Conservation (phyloP, 2,797 vertebrate species). For the Brachyrhaphis roseni region DNA sequence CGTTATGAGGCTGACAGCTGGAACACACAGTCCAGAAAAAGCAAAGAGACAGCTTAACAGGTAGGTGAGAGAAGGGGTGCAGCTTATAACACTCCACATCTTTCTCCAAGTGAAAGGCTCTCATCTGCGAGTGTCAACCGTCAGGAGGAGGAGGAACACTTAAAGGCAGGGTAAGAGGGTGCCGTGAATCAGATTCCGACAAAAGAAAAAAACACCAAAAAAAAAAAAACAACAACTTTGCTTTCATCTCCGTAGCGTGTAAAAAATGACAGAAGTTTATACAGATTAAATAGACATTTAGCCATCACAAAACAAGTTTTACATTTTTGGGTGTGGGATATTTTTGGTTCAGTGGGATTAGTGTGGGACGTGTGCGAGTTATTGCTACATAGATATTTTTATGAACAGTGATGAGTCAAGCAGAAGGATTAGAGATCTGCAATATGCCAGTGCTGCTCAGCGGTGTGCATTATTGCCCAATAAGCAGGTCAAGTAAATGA, state of each 20-base stretch:
- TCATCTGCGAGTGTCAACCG: slow-evolving; percentile 34
- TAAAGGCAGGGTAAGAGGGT: slow-evolving; percentile 27
- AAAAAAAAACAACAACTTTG: neutral
- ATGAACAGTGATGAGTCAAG: slow-evolving; percentile 1
- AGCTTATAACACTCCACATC: slow-evolving; percentile 19
- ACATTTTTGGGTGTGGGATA: neutral
- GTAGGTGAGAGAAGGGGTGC: slow-evolving; percentile 21
- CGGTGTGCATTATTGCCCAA: neutral
- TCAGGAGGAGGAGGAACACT: slow-evolving; percentile 5
- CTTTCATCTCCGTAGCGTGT: neutral
- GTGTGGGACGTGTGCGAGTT: neutral
- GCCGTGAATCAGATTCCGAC: neutral
- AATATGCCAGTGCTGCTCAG: neutral
- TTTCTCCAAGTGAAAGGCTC: slow-evolving; percentile 17
- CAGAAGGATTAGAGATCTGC: neutral
- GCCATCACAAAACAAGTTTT: neutral
- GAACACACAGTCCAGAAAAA: slow-evolving; percentile 45
- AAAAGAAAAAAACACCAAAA: neutral
- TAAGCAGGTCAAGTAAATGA: slow-evolving; percentile 4
- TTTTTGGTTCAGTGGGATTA: neutral
- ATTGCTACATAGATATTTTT: neutral
- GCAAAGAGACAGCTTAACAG: slow-evolving; percentile 14
- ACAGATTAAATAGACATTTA: neutral
- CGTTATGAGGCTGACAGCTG: slow-evolving; percentile 33
- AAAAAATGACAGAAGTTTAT: neutral